phyloP scores from a whole-genome alignment of 2,113 vertebrate genomes.

The Tretioscincus oriximinensis region DNA sequence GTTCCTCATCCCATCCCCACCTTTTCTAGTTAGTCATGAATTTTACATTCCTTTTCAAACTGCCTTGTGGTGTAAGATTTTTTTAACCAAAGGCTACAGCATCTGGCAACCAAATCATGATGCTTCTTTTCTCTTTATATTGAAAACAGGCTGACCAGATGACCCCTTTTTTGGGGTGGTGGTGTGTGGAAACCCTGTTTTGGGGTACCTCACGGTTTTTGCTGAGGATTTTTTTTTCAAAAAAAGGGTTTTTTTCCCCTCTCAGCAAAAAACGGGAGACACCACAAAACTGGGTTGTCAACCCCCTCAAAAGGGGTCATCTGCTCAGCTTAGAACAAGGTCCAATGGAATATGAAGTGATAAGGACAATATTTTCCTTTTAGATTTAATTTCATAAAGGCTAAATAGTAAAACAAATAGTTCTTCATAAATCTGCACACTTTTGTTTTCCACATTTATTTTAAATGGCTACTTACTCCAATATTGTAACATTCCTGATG shows the following conservation, averaged over 20 bases:
- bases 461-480: background rate
- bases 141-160: slow-evolving; percentile 21
- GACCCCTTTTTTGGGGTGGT: too few species aligned
- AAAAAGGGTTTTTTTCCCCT: too few species aligned
- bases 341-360: background rate
- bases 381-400: background rate
- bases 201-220: too few species aligned
- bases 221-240: too few species aligned
- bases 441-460: background rate
- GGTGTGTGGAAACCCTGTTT: too few species aligned
- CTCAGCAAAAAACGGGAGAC: too few species aligned
- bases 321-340: too few species aligned
- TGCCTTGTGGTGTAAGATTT: background rate
- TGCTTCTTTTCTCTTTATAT: background rate
- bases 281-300: too few species aligned
- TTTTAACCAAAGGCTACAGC: background rate
- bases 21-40: background rate
- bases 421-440: background rate
- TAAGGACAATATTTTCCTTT: background rate
- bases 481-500: background rate
- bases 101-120: background rate
- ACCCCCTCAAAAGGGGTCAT: too few species aligned
- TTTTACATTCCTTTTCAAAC: background rate
- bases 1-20: background rate
- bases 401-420: background rate